Evolutionary conservation across 2,888 invertebrate species (phyloP).

Genomic region (Elegia similella): DNA sequence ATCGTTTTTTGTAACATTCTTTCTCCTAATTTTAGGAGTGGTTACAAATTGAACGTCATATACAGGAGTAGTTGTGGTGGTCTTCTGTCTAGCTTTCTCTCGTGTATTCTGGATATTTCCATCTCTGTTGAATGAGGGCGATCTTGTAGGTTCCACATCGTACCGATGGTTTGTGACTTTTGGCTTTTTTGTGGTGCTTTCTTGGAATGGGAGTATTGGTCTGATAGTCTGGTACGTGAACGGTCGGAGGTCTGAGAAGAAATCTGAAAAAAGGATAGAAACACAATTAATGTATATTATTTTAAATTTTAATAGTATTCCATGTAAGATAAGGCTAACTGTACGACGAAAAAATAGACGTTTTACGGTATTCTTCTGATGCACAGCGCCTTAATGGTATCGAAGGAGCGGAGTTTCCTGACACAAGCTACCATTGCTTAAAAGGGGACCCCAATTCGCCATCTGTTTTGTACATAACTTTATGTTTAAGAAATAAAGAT

Average conservation of each 20-base stretch:
- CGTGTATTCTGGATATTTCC: conserved; percentile 22
- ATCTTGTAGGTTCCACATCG: conserved; percentile 22
- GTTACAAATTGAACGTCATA: conserved; percentile 24
- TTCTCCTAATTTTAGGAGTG: conserved; percentile 26
- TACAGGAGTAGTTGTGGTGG: conserved; percentile 21
- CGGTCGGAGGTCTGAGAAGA: conserved; percentile 3
- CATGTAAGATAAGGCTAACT: too few relatives aligned
- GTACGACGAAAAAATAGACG: too few relatives aligned
- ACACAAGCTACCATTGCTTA: too few relatives aligned
- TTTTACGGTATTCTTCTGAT: too few relatives aligned
- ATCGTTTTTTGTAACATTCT: conserved; percentile 23
- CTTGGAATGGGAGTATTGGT: conserved; percentile 10
- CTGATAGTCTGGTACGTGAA: conserved; percentile 13
- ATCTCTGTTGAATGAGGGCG: conserved; percentile 24
- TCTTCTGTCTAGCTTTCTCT: conserved; percentile 14
- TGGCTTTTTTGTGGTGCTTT: conserved; percentile 3
- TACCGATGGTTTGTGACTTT: conserved; percentile 20
- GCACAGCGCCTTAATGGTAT: too few relatives aligned
- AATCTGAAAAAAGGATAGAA: conserved; percentile 9
- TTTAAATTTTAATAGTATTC: too few relatives aligned
- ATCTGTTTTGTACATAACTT: too few relatives aligned
- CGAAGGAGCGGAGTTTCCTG: too few relatives aligned
- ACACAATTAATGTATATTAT: background rate
- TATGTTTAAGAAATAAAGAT: too few relatives aligned
- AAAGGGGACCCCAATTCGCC: too few relatives aligned